Base-by-base conservation (phyloP, 2,113 vertebrate species). In the Tursiops truncatus region DNA sequence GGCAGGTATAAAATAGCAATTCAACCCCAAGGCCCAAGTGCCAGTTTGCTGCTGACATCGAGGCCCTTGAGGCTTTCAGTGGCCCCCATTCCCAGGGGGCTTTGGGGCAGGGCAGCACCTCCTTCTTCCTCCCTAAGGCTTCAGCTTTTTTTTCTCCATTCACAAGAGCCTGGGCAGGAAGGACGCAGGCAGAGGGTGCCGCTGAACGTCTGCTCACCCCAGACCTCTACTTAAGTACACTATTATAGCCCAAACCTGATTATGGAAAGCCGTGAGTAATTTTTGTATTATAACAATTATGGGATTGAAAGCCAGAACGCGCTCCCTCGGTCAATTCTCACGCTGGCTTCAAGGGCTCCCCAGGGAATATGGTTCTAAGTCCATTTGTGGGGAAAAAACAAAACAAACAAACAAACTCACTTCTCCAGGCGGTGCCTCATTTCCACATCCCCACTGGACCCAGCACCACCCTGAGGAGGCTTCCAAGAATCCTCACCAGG, bases 301-400 rank as follows among this genome's bases (percentile, higher is more conserved):
- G 53, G 62, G 63, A 86, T 28, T 44, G 84, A 92, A 92, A 91
- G 90, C 94, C 96, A 94, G 90, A 73, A 83, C 74, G 83, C 80
- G 10, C 41, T 94, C 88, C 74, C 58, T 83, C 2, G 1, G 89
- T 71, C 95, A 65, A 44, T 92, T 96, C 96, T 96, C 94, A 96
- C 18, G 10, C 91, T 62, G 70, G 50, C 65, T 67, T 94, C 88
- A 92, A 92, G 91, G 80, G 70, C 95, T 92, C 97, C 92, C 89
- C 1, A 0, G 92, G 74, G 97, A 97, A 31, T 44, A 56, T 1
- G 18, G 89, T 26, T 97, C 92, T 77, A 41, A 68, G 47, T 87
- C 58, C 20, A 0, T 79, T 44, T 76, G 50, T 87, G 94, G 68
- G 31, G 41, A 4, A 33, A 77, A 28, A 31, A 50, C 8, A 21